Percentiles rank a stretch among this genome's conserved stretches.
Evolutionary conservation across 2,888 invertebrate species (phyloP).

Genomic region (Osedax frankpressi): DNA sequence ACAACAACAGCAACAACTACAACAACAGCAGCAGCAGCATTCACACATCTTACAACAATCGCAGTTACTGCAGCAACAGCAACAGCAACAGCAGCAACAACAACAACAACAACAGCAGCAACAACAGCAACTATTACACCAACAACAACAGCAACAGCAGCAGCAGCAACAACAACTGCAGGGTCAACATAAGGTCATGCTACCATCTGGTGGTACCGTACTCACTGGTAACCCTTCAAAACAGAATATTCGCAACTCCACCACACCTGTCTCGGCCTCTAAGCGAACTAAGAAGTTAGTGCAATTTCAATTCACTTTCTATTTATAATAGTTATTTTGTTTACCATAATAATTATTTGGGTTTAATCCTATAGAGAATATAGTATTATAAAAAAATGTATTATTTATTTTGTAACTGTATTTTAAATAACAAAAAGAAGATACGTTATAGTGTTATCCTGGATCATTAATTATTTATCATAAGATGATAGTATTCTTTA

Average conservation of each 20-base stretch:
- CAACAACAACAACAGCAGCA: conserved; percentile 11
- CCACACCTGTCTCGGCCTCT: conserved; percentile 28
- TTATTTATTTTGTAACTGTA: no score
- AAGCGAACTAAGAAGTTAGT: conserved; percentile 39
- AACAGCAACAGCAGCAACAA: conserved; percentile 28
- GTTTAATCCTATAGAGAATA: no score
- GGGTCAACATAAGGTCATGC: not conserved
- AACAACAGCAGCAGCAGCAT: conserved; percentile 3
- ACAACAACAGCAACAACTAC: not conserved
- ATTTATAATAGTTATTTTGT: no score
- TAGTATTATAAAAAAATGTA: no score
- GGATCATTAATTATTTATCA: no score
- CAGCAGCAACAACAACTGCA: not conserved
- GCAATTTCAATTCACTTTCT: not conserved
- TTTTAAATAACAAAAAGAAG: no score
- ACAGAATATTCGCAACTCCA: no score
- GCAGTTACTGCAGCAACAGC: conserved; percentile 18
- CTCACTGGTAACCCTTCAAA: no score
- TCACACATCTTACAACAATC: conserved; percentile 28
- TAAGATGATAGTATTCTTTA: no score
- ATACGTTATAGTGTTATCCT: no score
- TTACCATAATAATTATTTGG: no score
- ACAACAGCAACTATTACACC: not conserved
- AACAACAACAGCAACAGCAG: not conserved
- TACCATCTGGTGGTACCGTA: not conserved